phyloP scores from a whole-genome alignment of 2,797 vertebrate species.

The Argyrosomus regius region DNA sequence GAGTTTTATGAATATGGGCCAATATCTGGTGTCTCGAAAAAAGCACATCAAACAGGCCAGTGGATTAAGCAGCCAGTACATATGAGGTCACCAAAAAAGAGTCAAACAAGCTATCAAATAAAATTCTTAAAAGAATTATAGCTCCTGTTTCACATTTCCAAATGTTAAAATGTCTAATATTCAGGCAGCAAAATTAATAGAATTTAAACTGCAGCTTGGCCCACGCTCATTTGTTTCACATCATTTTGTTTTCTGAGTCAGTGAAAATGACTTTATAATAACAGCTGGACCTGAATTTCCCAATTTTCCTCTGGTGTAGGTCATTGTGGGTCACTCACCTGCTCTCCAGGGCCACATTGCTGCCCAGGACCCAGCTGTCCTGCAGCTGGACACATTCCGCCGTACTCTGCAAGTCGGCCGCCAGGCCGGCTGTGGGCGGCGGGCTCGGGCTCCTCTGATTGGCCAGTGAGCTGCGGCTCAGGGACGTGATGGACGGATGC shows the following conservation, averaged over 20 bases:
- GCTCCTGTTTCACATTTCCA: neutral
- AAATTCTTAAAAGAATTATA: slow-evolving; percentile 5
- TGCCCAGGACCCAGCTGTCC: slow-evolving; percentile 99
- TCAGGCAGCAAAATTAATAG: neutral
- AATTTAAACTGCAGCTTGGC: neutral
- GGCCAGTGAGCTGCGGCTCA: slow-evolving; percentile 97
- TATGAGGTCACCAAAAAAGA: neutral
- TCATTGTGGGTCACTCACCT: slow-evolving; percentile 86
- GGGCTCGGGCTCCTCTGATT: slow-evolving; percentile 97
- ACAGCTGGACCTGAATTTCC: slow-evolving; percentile 42
- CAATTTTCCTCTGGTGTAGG: slow-evolving; percentile 23
- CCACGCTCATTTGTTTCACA: slow-evolving; percentile 1
- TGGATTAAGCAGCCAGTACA: slow-evolving; percentile 1
- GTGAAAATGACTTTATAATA: slow-evolving; percentile 26
- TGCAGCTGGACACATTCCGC: slow-evolving; percentile 99
- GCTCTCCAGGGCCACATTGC: slow-evolving; percentile 99
- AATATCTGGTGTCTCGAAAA: neutral
- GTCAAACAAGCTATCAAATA: slow-evolving; percentile 2
- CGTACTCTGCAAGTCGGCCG: slow-evolving; percentile 98
- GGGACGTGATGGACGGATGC: slow-evolving; percentile 96
- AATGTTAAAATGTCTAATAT: slow-evolving; percentile 8
- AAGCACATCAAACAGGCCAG: slow-evolving; percentile 16
- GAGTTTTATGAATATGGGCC: slow-evolving; percentile 27
- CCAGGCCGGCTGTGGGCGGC: slow-evolving; percentile 95
- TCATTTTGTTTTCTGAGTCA: slow-evolving; percentile 40